Evolutionary conservation across 2,797 vertebrate genomes (phyloP).

Genomic region (Mastacembelus armatus): DNA sequence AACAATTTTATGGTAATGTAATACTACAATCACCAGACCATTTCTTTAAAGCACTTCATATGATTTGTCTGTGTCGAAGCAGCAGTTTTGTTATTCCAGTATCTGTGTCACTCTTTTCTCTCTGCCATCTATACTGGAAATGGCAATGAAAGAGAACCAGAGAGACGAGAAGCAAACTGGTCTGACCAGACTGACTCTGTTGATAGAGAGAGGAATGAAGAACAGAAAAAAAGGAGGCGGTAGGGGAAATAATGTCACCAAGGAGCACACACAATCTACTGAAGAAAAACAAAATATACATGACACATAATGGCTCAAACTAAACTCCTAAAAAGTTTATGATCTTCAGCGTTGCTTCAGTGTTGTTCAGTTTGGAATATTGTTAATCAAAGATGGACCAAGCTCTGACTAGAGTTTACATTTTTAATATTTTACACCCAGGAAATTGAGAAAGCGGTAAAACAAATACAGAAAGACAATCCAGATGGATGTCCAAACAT

Average conservation of each 20-base stretch:
- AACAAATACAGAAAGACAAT: neutral
- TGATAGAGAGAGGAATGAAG: conserved; percentile 55
- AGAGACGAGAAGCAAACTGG: conserved; percentile 26
- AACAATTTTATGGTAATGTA: too few relatives aligned
- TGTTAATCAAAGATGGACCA: neutral
- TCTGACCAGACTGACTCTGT: conserved; percentile 58
- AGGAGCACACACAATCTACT: neutral
- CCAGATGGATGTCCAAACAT: neutral
- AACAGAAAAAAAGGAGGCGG: conserved; percentile 28
- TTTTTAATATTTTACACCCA: neutral
- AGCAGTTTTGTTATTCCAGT: neutral
- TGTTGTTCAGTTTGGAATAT: neutral
- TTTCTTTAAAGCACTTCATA: neutral
- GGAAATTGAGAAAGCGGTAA: neutral
- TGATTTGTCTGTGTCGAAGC: neutral
- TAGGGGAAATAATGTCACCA: neutral
- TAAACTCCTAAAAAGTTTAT: too few relatives aligned
- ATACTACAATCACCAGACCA: too few relatives aligned
- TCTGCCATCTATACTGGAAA: neutral
- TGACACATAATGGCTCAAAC: too few relatives aligned
- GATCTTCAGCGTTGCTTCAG: too few relatives aligned
- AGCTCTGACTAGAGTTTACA: neutral
- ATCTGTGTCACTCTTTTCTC: too few relatives aligned
- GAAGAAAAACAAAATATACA: too few relatives aligned
- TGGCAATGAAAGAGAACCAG: neutral